A percentile compares a stretch with the other conserved stretches of the same genome.
These are phyloP conservation scores for Sturnus vulgaris DNA, from an alignment of 2,113 vertebrate genomes.

Conservation along the genomic window DNA sequence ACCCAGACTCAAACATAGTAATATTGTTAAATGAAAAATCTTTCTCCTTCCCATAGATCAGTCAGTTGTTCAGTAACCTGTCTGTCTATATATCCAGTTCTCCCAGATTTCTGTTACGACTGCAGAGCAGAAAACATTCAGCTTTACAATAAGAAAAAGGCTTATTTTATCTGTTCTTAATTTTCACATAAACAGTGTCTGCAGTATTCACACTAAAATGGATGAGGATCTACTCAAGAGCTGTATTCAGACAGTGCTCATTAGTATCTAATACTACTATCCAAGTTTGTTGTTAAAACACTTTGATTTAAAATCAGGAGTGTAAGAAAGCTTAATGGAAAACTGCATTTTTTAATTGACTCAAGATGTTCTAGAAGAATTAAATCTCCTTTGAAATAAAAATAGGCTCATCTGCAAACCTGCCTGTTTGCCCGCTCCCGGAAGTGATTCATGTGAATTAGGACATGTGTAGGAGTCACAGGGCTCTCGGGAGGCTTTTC, in stretches of 20 bases:
- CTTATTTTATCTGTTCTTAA: background rate
- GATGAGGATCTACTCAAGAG: background rate
- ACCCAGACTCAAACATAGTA: background rate
- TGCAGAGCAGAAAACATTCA: background rate
- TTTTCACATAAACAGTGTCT: background rate
- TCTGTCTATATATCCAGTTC: background rate
- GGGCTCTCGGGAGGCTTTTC: constrained; percentile 3
- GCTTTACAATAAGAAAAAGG: background rate
- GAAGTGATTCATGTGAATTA: constrained; percentile 40
- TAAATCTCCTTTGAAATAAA: background rate
- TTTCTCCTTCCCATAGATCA: background rate
- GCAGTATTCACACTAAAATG: background rate
- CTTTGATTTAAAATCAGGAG: background rate
- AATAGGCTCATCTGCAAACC: background rate
- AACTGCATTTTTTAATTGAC: background rate
- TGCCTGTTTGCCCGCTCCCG: background rate
- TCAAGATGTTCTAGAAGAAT: background rate
- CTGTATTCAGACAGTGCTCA: background rate
- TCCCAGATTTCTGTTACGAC: background rate
- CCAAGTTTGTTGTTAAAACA: background rate
- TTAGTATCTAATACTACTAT: background rate
- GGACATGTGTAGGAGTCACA: constrained; percentile 16
- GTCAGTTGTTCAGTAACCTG: background rate
- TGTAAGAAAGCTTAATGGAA: background rate
- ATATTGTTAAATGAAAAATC: background rate